Evolutionary conservation across 2,797 vertebrate species (phyloP), one percentile per base, ranked within the genome.

Genomic region (Champsocephalus esox): DNA sequence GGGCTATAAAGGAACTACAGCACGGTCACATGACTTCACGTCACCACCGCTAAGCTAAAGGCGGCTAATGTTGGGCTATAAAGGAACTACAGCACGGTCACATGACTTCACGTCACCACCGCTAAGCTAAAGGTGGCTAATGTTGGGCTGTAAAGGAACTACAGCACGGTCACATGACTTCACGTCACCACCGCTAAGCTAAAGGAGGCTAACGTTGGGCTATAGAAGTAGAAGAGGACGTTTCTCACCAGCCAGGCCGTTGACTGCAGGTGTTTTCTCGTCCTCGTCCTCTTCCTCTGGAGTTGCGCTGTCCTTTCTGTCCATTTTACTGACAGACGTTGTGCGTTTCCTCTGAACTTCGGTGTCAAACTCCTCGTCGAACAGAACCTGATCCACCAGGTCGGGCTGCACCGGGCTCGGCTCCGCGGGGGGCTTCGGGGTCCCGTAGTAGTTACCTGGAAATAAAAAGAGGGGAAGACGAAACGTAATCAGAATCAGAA

Each of bases 291-390:
- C 98, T 82, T 99, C 98, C 83, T 99, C 97, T 0, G 98, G 98
- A 9, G 97, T 95, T 0, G 96, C 95, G 14, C 97, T 99, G 89
- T 99, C 98, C 92, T 95, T 98, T 79, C 97, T 92, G 58, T 99
- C 96, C 98, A 99, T 99, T 90, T 99, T 99, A 88, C 98, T 99
- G 94, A 99, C 97, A 0, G 98, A 99, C 0, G 98, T 98, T 6
- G 98, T 99, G 89, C 98, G 96, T 83, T 99, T 99, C 57, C 98
- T 94, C 86, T 99, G 98, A 0, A 97, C 96, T 87, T 99, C 98
- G 0, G 95, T 93, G 86, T 98, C 97, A 86, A 98, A 99, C 65
- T 98, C 97, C 89, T 97, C 97, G 62, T 99, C 98, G 70, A 99
- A 99, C 81, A 99, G 95, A 77, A 99, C 98, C 87, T 99, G 97